Base-by-base conservation (phyloP, 2,797 vertebrate genomes). In the Esox lucius region DNA sequence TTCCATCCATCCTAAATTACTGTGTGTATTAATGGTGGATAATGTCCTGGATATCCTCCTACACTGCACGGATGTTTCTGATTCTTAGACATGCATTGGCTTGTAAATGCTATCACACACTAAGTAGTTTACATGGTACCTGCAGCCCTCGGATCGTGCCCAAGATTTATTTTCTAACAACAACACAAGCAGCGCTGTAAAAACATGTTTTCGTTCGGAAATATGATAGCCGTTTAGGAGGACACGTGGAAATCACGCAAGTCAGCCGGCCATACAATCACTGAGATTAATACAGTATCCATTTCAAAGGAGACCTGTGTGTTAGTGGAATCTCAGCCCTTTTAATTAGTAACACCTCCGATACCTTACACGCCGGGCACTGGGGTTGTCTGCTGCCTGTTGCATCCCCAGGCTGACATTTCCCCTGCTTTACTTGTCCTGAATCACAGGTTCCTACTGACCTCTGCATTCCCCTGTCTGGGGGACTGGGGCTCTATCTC, bases 271-370 rank as follows among this genome's bases (percentile, higher is more conserved):
- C 26, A 31, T 49, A 51, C 26, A 26, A 19, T 51, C 68, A 31
- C 12, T 70, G 48, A 51, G 22, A 70, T 39, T 49, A 70, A 12
- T 16, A 11, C 2, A 3, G 46, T 28, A 65, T 17, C 28, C 3
- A 61, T 61, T 61, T 24, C 56, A 22, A 17, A 24, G 9, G 62
- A 65, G 62, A 31, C 15, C 62, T 70, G 48, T 70, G 16, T 48
- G 42, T 19, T 24, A 51, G 13, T 51, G 24, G 69, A 28, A 9
- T 69, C 22, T 49, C 68, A 69, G 22, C 3, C 56, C 61, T 61
- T 61, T 61, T 61, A 66, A 33, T 66, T 31, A 66, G 69, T 28
- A 70, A 17, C 48, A 70, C 48, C 69, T 70, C 49, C 11, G 17
- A 70, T 70, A 22, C 69, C 61, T 24, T n/a, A 61, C 56, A 24